phyloP scores from a whole-genome alignment of 1,140 invertebrate genomes.

The Euwallacea similis region DNA sequence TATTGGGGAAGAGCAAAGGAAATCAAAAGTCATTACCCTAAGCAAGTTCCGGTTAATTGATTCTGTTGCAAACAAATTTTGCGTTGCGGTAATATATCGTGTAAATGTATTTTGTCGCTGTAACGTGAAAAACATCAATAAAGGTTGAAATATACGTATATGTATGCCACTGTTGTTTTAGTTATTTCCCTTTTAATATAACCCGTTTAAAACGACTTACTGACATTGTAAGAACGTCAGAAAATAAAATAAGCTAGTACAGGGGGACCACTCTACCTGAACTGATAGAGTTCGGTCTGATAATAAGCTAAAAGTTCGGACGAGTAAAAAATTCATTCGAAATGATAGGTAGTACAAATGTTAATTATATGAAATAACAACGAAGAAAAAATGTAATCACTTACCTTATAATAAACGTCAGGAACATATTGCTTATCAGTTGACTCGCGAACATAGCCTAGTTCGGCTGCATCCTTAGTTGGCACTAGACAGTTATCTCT shows the following conservation, averaged over 20 bases:
- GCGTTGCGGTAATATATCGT: conserved; percentile 1
- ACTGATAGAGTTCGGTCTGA: too few relatives aligned
- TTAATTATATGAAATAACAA: too few relatives aligned
- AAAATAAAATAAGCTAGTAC: too few relatives aligned
- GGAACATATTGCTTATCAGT: conserved; percentile 95
- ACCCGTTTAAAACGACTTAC: not conserved
- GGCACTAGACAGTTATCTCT: conserved; percentile 92
- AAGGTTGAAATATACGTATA: conserved; percentile 2
- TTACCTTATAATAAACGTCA: conserved; percentile 98
- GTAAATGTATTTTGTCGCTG: conserved; percentile 23
- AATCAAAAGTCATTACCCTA: too few relatives aligned
- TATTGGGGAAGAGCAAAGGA: too few relatives aligned
- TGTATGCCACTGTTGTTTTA: not conserved
- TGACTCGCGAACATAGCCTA: conserved; percentile 94
- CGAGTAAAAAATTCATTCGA: too few relatives aligned
- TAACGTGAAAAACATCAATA: conserved; percentile 7
- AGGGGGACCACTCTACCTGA: too few relatives aligned
- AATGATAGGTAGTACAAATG: too few relatives aligned
- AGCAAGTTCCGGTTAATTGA: not conserved
- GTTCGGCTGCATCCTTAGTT: conserved; percentile 94
- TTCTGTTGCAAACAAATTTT: conserved; percentile 8
- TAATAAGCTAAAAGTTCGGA: too few relatives aligned
- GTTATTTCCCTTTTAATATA: not conserved
- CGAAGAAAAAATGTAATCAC: conserved; percentile 42
- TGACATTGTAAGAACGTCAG: too few relatives aligned